These are phyloP conservation scores for Protodeltote pygarga DNA, from an alignment of 2,888 invertebrate species.

Conservation along the genomic window DNA sequence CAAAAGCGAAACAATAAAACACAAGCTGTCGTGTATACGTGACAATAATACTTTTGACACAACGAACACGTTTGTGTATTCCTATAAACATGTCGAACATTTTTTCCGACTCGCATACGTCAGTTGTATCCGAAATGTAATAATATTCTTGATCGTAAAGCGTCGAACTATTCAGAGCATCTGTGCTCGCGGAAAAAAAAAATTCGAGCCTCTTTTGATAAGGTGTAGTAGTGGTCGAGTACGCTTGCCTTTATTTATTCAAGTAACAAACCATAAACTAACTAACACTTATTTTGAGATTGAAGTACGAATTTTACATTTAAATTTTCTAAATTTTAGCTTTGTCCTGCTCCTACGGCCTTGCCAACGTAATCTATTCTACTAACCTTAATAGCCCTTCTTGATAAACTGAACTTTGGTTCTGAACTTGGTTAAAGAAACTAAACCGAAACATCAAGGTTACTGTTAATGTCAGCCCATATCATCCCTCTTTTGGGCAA, in stretches of 20 bases:
- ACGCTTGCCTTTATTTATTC: conserved; percentile 3
- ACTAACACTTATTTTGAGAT: too few relatives aligned
- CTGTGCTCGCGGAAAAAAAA: conserved; percentile 60
- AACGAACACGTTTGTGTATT: conserved; percentile 29
- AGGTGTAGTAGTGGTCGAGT: conserved; percentile 30
- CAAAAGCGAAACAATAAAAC: conserved; percentile 36
- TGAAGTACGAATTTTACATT: too few relatives aligned
- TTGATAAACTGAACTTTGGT: too few relatives aligned
- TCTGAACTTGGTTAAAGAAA: too few relatives aligned
- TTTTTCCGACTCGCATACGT: conserved; percentile 41
- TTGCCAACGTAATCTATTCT: too few relatives aligned
- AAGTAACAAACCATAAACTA: background rate
- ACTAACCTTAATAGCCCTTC: too few relatives aligned
- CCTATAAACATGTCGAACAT: conserved; percentile 32
- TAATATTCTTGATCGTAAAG: conserved; percentile 68
- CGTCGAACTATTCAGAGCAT: conserved; percentile 65
- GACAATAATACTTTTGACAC: conserved; percentile 29
- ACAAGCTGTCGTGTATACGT: conserved; percentile 28
- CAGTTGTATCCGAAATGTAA: conserved; percentile 60
- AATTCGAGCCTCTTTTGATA: conserved; percentile 33
- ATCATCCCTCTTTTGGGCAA: too few relatives aligned
- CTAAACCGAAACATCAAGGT: too few relatives aligned
- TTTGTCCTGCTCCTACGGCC: too few relatives aligned
- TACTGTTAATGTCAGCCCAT: too few relatives aligned
- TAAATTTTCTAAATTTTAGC: too few relatives aligned